Base-by-base conservation (phyloP, 2,113 vertebrate genomes). In the Falco punctatus region DNA sequence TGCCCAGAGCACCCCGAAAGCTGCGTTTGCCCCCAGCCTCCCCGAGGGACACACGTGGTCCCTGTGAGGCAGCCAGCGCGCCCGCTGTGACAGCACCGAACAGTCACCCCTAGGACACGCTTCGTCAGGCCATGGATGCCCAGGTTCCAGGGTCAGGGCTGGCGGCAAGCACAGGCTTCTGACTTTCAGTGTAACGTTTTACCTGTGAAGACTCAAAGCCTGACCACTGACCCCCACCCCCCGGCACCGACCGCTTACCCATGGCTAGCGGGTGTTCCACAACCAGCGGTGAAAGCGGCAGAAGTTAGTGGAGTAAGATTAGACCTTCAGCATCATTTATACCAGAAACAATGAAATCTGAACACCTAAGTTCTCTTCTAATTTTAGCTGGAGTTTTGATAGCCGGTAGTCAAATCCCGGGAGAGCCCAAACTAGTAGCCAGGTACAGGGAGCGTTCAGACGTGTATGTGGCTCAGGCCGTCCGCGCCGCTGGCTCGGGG, bases 381-480 rank as follows among this genome's bases (percentile, higher is more conserved):
- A 11, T 33, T 73, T 62, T 57, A 71, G 42, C 61, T 54, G 67
- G 75, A 72, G 54, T n/a, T 80, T n/a, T 48, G 30, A 23, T 33
- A 69, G 54, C 38, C 13, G 20, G 30, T 17, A 38, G 22, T 38
- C 38, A 71, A 32, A 40, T 21, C 69, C 0, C 13, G 5, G 26
- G 42, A n/a, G 28, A 67, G 32, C 75, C 59, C 30, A 61, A 66
- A 66, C 21, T 9, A 28, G 15, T 2, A n/a, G 33, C 18, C 30
- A 17, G 1, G 35, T 33, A 19, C 0, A 0, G 15, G 9, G 33
- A 69, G 12, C 0, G 38, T 32, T 78, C 1, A 52, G 51, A 6
- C 21, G 24, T 26, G 13, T 12, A 3, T 17, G 57, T 70, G n/a
- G 51, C 19, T 58, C 54, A 69, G 80, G 15, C 46, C 66, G 1